Base-by-base conservation (phyloP, 2,113 vertebrate species). In the Plecotus auritus region DNA sequence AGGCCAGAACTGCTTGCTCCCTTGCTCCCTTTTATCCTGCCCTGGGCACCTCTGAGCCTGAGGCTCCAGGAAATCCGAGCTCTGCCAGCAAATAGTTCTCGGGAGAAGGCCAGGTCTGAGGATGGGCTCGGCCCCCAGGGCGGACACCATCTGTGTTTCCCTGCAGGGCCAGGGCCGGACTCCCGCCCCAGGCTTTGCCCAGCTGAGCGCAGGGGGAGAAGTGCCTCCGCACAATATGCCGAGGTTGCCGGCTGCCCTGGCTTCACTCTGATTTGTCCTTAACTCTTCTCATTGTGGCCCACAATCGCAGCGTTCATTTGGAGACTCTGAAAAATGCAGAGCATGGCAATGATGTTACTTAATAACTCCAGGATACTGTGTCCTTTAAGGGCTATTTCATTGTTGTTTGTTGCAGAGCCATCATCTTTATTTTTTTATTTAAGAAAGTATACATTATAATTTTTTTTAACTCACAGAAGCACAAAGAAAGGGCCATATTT, bases 121-220 rank as follows among this genome's bases (percentile, higher is more conserved):
- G 42, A 74, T 82, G 69, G 78, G 78, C 86, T 85, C 4, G 0
- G 18, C 37, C 66, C 77, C 88, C 73, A 22, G 66, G 47, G 49
- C 47, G 14, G 81, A 59, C 9, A 6, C 95, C 91, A 73, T 88
- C 94, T 96, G 95, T 14, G 7, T 51, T 20, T n/a, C 78, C 47
- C 74, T 14, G 20, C 18, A 12, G 84, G 72, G 26, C 49, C 28
- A 3, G 7, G 8, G 59, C 40, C 93, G 8, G 59, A 51, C 18
- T 42, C 67, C 69, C 4, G 77, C 51, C 88, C 88, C 76, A 8
- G 95, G 93, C 76, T 88, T 35, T 4, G n/a, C 54, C 49, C 51
- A 9, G 17, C 61, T 0, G 9, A 18, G 45, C 5, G 26, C 11
- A 17, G 51, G 70, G 47, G 30, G 11, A 18, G 14, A 7, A 2